Percentiles rank a stretch among this genome's conserved stretches.
Conservation (phyloP, 2,888 invertebrate species). For the Frankliniella intonsa region DNA sequence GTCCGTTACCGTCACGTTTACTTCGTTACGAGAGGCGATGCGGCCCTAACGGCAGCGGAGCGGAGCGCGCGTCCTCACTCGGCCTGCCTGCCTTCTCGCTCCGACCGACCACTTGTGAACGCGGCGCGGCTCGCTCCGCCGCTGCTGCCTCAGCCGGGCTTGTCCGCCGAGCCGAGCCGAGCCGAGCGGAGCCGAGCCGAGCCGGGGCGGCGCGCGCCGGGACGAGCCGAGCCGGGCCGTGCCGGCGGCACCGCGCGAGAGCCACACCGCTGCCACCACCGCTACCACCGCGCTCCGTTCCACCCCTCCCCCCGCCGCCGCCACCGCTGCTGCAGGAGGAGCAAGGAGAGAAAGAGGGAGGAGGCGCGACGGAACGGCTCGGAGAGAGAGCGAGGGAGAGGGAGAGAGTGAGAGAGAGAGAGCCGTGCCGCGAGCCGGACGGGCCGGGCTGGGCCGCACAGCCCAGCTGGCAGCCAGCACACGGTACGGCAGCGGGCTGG, state of each 20-base stretch:
- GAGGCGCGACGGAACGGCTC: too few relatives aligned
- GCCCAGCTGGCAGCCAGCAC: slow-evolving; percentile 7
- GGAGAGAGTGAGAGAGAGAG: background rate
- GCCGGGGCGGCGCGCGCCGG: background rate
- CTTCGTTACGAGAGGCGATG: background rate
- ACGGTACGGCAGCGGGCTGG: slow-evolving; percentile 6
- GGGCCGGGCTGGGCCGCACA: background rate
- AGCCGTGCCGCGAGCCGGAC: background rate
- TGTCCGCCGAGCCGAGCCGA: background rate
- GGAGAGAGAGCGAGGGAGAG: background rate
- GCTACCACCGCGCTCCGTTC: background rate
- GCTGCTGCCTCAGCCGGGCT: too few relatives aligned
- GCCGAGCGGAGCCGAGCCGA: background rate
- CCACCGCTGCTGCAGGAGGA: slow-evolving; percentile 10
- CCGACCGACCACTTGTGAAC: slow-evolving; percentile 20
- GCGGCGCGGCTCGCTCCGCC: background rate
- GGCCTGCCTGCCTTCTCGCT: background rate
- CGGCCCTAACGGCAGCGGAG: background rate
- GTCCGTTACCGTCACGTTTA: background rate
- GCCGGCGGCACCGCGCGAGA: background rate
- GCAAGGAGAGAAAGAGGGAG: background rate
- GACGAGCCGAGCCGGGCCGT: background rate
- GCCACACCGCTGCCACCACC: background rate
- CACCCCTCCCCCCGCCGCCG: background rate
- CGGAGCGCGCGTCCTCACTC: background rate